phyloP scores from a whole-genome alignment of 2,797 vertebrate genomes.

The Myripristis murdjan region DNA sequence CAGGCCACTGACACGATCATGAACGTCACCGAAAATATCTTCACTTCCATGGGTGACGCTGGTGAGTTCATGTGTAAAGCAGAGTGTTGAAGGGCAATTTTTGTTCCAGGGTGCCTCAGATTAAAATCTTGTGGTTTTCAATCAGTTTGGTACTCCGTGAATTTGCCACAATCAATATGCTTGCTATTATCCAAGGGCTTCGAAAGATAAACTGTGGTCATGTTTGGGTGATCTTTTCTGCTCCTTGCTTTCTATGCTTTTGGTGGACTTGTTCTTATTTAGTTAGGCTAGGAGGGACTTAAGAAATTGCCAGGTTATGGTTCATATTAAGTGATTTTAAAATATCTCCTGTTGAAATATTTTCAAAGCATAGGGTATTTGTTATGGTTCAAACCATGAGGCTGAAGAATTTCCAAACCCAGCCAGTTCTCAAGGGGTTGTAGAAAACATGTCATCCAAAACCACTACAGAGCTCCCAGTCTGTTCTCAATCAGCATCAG shows the following conservation, averaged over 20 bases:
- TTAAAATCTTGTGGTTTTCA: background rate
- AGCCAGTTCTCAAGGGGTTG: constrained; percentile 64
- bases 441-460: constrained; percentile 82
- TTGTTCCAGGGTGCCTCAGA: background rate
- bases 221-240: background rate
- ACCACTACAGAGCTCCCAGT: constrained; percentile 75
- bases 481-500: constrained; percentile 79
- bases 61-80: constrained; percentile 85
- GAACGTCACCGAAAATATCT: constrained; percentile 99
- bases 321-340: constrained; percentile 52
- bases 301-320: constrained; percentile 45
- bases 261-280: constrained; percentile 18
- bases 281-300: constrained; percentile 44
- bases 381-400: constrained; percentile 72
- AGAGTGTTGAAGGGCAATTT: background rate
- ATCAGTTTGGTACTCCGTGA: background rate
- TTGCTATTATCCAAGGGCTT: background rate
- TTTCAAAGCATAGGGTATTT: constrained; percentile 68
- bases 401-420: constrained; percentile 69
- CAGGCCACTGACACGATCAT: constrained; percentile 99
- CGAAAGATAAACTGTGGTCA: background rate
- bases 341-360: constrained; percentile 34
- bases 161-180: constrained; percentile 7
- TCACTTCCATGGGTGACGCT: constrained; percentile 98
- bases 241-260: constrained; percentile 41